Evolutionary conservation across 1,140 invertebrate species (phyloP).

Genomic region (Ericerus pela): DNA sequence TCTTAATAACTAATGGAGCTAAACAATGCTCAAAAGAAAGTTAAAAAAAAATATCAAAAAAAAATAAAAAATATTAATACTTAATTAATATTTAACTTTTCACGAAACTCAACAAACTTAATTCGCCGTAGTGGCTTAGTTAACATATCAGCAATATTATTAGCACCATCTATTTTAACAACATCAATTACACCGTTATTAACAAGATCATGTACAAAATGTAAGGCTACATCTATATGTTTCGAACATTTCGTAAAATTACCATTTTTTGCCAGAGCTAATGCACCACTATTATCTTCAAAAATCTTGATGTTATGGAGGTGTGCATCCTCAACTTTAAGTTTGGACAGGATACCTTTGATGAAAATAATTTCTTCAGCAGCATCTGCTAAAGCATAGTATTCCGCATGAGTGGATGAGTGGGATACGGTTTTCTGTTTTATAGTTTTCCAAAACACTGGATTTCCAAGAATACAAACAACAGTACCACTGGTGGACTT

Average conservation of each 20-base stretch:
- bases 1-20: too few species aligned
- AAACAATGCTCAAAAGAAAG: too few species aligned
- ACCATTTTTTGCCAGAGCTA: background rate
- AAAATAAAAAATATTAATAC: too few species aligned
- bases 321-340: too few species aligned
- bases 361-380: constrained; percentile 18
- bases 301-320: background rate
- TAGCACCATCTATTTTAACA: background rate
- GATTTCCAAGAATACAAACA: constrained; percentile 24
- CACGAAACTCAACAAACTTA: background rate
- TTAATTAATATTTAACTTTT: background rate
- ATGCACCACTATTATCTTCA: constrained; percentile 8
- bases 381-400: constrained; percentile 21
- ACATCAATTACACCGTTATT: background rate
- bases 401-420: constrained; percentile 24
- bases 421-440: constrained; percentile 23
- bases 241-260: background rate
- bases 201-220: constrained; percentile 4
- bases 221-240: background rate
- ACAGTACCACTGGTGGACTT: constrained; percentile 31
- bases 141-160: constrained; percentile 9
- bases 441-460: constrained; percentile 23
- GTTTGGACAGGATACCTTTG: background rate
- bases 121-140: background rate
- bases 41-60: too few species aligned